Conservation (phyloP, 2,113 vertebrate species). For the Gopherus evgoodei region DNA sequence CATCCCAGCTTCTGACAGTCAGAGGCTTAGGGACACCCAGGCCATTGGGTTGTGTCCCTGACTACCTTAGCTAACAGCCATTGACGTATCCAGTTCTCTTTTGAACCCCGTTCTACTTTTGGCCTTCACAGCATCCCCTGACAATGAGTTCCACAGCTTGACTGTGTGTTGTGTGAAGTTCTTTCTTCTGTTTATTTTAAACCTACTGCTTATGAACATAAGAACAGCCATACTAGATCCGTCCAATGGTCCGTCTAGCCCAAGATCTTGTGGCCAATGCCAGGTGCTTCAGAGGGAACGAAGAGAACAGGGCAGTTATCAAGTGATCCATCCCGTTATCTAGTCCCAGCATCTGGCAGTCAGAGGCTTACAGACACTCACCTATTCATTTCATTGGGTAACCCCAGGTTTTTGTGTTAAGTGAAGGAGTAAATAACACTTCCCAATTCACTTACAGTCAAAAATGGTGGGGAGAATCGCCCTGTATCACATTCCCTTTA, state of each 20-base stretch:
- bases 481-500: too few relatives aligned
- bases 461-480: too few relatives aligned
- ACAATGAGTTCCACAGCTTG: neutral
- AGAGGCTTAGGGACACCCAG: neutral
- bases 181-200: neutral
- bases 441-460: too few relatives aligned
- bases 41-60: neutral
- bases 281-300: neutral
- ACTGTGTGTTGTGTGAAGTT: too few relatives aligned
- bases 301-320: neutral
- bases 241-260: too few relatives aligned
- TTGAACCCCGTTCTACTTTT: neutral
- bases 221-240: too few relatives aligned
- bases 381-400: neutral
- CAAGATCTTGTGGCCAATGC: neutral
- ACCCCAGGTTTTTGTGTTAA: too few relatives aligned
- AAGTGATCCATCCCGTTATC: too few relatives aligned
- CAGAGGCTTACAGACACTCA: too few relatives aligned
- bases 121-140: neutral
- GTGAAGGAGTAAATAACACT: too few relatives aligned
- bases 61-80: neutral
- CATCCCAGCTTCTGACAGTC: neutral
- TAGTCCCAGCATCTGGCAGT: too few relatives aligned
- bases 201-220: too few relatives aligned
- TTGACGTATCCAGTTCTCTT: neutral